Evolutionary conservation across 1,140 invertebrate species (phyloP).

Genomic region (Drosophila bifasciata): DNA sequence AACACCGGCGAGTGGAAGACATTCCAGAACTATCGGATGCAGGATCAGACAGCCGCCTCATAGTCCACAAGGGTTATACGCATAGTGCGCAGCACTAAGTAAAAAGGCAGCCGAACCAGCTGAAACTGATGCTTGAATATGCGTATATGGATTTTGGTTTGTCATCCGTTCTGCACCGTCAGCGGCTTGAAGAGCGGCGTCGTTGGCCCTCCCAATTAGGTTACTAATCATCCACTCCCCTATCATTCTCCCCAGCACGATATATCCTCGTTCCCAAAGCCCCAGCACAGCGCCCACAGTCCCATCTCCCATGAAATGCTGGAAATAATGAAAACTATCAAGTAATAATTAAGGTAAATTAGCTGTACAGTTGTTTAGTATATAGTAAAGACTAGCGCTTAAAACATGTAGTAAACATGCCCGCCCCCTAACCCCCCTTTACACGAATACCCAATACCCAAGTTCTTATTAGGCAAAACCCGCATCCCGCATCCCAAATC

Average conservation of each 20-base stretch:
- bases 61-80: conserved; percentile 78
- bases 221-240: conserved; percentile 33
- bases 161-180: conserved; percentile 55
- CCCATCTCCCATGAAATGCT: conserved; percentile 33
- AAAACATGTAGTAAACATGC: conserved; percentile 67
- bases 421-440: conserved; percentile 32
- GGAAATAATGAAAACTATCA: conserved; percentile 67
- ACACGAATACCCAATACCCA: conserved; percentile 25
- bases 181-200: conserved; percentile 11
- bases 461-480: conserved; percentile 7
- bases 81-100: conserved; percentile 67
- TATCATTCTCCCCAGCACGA: not conserved
- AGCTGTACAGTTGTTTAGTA: conserved; percentile 77
- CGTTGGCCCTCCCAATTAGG: conserved; percentile 58
- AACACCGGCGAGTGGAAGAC: conserved; percentile 93
- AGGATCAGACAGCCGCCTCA: conserved; percentile 81
- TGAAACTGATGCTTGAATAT: conserved; percentile 17
- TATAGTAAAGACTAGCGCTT: conserved; percentile 73
- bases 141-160: conserved; percentile 46
- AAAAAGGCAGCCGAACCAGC: conserved; percentile 23
- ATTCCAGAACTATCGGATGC: conserved; percentile 89
- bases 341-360: conserved; percentile 75
- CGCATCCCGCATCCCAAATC: conserved; percentile 21
- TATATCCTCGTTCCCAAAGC: conserved; percentile 16
- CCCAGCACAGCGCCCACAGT: conserved; percentile 13